phyloP scores from a whole-genome alignment of 2,113 vertebrate genomes.

The Lepisosteus oculatus region DNA sequence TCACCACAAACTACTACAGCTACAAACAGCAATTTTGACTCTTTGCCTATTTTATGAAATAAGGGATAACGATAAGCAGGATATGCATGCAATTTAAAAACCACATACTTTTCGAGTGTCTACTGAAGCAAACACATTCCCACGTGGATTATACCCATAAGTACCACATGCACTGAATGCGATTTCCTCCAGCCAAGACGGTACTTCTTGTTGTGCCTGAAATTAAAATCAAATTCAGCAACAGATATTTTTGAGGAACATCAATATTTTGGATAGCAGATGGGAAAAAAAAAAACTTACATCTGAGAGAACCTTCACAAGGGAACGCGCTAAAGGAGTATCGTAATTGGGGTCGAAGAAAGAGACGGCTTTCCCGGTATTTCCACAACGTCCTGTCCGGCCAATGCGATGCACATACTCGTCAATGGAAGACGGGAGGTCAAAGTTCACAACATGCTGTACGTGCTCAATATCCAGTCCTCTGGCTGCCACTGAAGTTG shows the following conservation, averaged over 20 bases:
- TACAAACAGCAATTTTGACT: no score
- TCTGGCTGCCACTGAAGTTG: constrained; percentile 90
- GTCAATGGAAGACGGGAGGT: constrained; percentile 82
- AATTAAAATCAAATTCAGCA: constrained; percentile 21
- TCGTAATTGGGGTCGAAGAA: constrained; percentile 79
- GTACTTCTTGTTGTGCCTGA: constrained; percentile 90
- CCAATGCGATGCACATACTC: constrained; percentile 95
- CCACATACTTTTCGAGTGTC: constrained; percentile 70
- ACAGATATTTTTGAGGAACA: no score
- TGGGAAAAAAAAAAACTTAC: constrained; percentile 58
- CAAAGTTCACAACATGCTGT: constrained; percentile 91
- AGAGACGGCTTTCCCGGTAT: constrained; percentile 79
- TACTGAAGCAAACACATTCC: constrained; percentile 55
- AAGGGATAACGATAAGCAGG: no score
- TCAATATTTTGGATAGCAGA: no score
- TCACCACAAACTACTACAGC: no score
- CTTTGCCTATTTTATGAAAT: no score
- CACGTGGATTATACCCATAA: constrained; percentile 37
- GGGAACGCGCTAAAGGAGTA: constrained; percentile 62
- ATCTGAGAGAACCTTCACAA: constrained; percentile 82
- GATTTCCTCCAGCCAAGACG: constrained; percentile 82
- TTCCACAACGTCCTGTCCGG: constrained; percentile 91
- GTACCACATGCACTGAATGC: constrained; percentile 56
- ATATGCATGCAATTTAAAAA: no score
- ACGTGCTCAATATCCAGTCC: constrained; percentile 92